Evolutionary conservation across 2,113 vertebrate species (phyloP).

Genomic region (Pygoscelis antarcticus): DNA sequence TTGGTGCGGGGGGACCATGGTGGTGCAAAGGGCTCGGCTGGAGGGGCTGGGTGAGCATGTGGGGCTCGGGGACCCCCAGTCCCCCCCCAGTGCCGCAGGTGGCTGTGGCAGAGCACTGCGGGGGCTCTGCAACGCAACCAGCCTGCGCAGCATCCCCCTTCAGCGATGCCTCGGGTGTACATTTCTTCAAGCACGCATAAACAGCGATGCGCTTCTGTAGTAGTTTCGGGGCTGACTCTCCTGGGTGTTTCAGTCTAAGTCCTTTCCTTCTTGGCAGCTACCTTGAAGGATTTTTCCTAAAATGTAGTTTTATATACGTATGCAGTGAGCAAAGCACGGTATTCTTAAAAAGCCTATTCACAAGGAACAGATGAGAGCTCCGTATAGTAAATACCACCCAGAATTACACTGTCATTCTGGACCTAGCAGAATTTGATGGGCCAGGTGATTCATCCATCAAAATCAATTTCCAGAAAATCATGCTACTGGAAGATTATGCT

Average conservation of each 20-base stretch:
- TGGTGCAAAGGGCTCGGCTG: not conserved
- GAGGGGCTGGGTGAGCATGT: not conserved
- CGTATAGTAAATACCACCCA: not conserved
- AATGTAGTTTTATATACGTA: fast-evolving
- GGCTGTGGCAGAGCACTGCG: not conserved
- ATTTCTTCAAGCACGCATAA: fast-evolving
- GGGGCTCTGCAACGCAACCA: not conserved
- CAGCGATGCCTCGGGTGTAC: fast-evolving
- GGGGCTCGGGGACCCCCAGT: not conserved
- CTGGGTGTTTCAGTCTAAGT: not conserved
- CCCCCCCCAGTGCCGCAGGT: not conserved
- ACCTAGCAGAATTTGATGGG: not conserved
- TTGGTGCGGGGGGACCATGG: fast-evolving
- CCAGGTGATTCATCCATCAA: slow-evolving; percentile 27
- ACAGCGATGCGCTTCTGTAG: fast-evolving
- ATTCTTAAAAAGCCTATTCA: not conserved
- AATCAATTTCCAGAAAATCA: not conserved
- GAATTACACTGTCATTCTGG: not conserved
- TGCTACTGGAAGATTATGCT: not conserved
- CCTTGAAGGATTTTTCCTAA: not conserved
- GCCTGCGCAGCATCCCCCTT: not conserved
- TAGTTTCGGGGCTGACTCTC: not conserved
- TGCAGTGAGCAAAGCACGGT: not conserved
- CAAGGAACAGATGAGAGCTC: not conserved
- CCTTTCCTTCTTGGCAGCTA: not conserved